These are phyloP conservation scores for Nebria salina DNA, from an alignment of 2,888 invertebrate genomes.

Conservation along the genomic window DNA sequence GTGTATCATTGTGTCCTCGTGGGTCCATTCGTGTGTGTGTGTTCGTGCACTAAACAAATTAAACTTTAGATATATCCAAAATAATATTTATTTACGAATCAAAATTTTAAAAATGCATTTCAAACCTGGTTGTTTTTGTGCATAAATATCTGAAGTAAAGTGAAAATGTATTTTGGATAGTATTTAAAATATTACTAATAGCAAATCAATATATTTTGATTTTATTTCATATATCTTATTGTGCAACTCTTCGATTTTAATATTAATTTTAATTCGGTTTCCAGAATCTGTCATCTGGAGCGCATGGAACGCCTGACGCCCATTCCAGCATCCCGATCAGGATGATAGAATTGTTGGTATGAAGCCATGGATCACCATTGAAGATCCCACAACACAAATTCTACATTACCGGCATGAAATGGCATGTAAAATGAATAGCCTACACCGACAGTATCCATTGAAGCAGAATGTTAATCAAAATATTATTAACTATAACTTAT, in stretches of 20 bases:
- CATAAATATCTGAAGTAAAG: too few relatives aligned
- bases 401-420: conserved; percentile 37
- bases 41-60: too few relatives aligned
- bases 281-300: not conserved
- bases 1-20: too few relatives aligned
- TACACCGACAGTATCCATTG: not conserved
- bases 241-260: not conserved
- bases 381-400: conserved; percentile 18
- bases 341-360: not conserved
- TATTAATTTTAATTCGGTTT: not conserved
- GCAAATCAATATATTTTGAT: too few relatives aligned
- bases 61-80: too few relatives aligned
- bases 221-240: not conserved
- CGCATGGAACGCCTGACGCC: not conserved
- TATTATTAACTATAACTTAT: not conserved
- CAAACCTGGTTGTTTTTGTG: too few relatives aligned
- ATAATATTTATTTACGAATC: too few relatives aligned
- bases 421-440: conserved; percentile 36
- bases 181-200: too few relatives aligned
- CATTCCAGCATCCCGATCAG: not conserved
- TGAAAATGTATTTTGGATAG: too few relatives aligned
- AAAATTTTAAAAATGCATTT: too few relatives aligned
- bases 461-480: not conserved
- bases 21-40: too few relatives aligned
- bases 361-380: not conserved